Evolutionary conservation across 2,113 vertebrate species (phyloP).

Genomic region (Aplodontia rufa): DNA sequence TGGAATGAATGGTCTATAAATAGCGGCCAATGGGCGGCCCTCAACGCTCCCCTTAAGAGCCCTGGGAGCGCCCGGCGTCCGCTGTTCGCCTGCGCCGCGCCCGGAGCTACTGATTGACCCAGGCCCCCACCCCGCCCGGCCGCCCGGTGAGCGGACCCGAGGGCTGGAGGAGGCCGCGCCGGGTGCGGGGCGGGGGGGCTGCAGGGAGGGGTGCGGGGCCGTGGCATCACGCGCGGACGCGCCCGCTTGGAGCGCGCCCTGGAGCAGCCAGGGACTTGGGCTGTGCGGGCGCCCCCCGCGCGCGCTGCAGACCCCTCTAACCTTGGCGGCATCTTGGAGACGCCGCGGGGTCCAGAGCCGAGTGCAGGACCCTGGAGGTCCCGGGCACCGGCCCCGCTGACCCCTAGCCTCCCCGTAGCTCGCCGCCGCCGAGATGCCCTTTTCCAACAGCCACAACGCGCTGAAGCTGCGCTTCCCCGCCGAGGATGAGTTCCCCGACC

Average conservation of each 20-base stretch:
- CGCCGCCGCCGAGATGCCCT: constrained; percentile 92
- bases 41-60: constrained; percentile 87
- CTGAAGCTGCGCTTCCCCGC: constrained; percentile 88
- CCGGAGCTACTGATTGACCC: rapidly evolving
- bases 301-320: background rate
- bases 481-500: constrained; percentile 92
- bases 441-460: constrained; percentile 95
- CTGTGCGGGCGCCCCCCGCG: rapidly evolving
- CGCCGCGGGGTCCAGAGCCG: background rate
- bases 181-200: background rate
- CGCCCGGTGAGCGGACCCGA: constrained; percentile 46
- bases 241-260: background rate
- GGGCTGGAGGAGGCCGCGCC: background rate
- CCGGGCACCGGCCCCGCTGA: background rate
- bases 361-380: background rate
- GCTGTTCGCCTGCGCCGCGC: constrained; percentile 51
- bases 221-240: background rate
- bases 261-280: background rate
- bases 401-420: background rate
- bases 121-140: background rate
- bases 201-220: background rate
- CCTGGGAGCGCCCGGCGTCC: constrained; percentile 28
- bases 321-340: background rate
- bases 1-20: constrained; percentile 94
- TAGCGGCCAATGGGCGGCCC: constrained; percentile 88